Conservation (phyloP, 2,888 invertebrate species). For the Amblyteles armatorius region DNA sequence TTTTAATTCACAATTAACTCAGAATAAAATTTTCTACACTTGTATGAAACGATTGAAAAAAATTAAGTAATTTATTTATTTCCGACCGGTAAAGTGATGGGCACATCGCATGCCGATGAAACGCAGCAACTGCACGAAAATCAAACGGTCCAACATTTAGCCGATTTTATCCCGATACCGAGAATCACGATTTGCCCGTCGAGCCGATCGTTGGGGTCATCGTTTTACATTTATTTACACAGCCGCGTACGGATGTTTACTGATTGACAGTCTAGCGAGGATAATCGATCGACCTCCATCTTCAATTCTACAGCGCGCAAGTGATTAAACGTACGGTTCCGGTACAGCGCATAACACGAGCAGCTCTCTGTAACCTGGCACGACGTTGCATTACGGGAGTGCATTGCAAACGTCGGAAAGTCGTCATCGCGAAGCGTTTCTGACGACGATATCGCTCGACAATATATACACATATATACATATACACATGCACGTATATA, state of each 20-base stretch:
- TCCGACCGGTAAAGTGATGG: too few relatives aligned
- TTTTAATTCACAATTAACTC: too few relatives aligned
- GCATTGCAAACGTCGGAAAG: slow-evolving; percentile 21
- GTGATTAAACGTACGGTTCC: not conserved
- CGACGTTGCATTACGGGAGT: slow-evolving; percentile 16
- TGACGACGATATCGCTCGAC: slow-evolving; percentile 23
- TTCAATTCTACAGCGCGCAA: not conserved
- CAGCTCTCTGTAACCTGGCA: not conserved
- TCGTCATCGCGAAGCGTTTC: not conserved
- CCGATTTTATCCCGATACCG: not conserved
- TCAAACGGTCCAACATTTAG: not conserved
- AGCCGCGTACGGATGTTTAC: slow-evolving; percentile 10
- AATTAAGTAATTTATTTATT: too few relatives aligned
- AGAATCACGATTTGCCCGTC: too few relatives aligned
- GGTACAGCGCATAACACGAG: slow-evolving; percentile 6
- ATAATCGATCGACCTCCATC: slow-evolving; percentile 9
- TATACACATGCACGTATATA: not conserved
- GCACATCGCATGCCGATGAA: too few relatives aligned
- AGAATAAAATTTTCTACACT: too few relatives aligned
- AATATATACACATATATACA: not conserved
- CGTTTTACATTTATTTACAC: not conserved
- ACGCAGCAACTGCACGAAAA: too few relatives aligned
- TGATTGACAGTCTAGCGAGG: slow-evolving; percentile 1
- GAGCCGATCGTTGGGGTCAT: too few relatives aligned
- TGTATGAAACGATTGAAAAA: too few relatives aligned